These are phyloP conservation scores for Eilema sororculum DNA, from an alignment of 2,888 invertebrate genomes.

Conservation along the genomic window DNA sequence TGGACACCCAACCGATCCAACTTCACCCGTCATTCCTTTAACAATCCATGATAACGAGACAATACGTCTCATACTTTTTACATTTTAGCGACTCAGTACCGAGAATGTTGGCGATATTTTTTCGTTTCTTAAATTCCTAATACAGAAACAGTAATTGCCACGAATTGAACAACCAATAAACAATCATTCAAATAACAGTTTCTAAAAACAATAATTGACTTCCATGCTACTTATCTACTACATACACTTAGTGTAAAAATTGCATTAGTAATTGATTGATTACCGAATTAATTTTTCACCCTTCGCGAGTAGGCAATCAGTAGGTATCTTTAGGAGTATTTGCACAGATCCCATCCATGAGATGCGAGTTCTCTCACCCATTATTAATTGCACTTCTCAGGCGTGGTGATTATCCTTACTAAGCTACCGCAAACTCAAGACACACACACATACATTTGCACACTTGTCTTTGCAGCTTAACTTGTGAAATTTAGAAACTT, in stretches of 20 bases:
- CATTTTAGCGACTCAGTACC: slow-evolving; percentile 11
- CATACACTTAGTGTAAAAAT: slow-evolving; percentile 51
- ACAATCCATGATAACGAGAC: slow-evolving; percentile 46
- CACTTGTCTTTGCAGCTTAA: slow-evolving; percentile 47
- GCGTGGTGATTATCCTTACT: slow-evolving; percentile 84
- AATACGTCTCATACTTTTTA: slow-evolving; percentile 30
- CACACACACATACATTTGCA: slow-evolving; percentile 70
- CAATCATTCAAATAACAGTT: slow-evolving; percentile 46
- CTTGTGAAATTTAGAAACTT: slow-evolving; percentile 15
- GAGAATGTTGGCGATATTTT: slow-evolving; percentile 40
- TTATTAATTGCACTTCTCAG: slow-evolving; percentile 86
- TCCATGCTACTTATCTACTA: slow-evolving; percentile 50
- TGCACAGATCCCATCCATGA: slow-evolving; percentile 62
- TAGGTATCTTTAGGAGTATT: slow-evolving; percentile 65
- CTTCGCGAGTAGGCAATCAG: slow-evolving; percentile 45
- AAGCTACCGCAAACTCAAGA: slow-evolving; percentile 73
- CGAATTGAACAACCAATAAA: slow-evolving; percentile 46
- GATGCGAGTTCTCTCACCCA: slow-evolving; percentile 65
- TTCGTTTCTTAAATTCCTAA: slow-evolving; percentile 44
- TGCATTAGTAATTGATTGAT: slow-evolving; percentile 57
- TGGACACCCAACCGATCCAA: slow-evolving; percentile 43
- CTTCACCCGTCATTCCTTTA: slow-evolving; percentile 42
- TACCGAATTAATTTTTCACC: slow-evolving; percentile 60
- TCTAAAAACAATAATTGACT: slow-evolving; percentile 48
- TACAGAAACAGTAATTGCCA: slow-evolving; percentile 45